phyloP scores from a whole-genome alignment of 2,888 invertebrate genomes.

The Priocnemis perturbator region DNA sequence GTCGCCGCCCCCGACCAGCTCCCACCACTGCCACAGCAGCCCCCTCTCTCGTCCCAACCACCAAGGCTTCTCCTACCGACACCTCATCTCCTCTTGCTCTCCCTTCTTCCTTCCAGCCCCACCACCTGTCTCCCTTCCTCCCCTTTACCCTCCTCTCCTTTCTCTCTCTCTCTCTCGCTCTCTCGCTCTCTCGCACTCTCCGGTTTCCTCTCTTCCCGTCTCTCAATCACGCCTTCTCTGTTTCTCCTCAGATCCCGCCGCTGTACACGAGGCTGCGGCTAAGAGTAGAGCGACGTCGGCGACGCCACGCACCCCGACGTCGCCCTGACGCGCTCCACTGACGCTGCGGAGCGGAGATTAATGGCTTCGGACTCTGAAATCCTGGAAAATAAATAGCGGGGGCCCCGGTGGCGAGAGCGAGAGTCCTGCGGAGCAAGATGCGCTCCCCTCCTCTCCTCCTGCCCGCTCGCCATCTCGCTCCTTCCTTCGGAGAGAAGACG shows the following conservation, averaged over 20 bases:
- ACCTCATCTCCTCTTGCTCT: slow-evolving; percentile 39
- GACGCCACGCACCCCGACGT: slow-evolving; percentile 70
- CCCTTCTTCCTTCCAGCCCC: slow-evolving; percentile 23
- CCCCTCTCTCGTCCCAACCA: slow-evolving; percentile 41
- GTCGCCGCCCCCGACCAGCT: slow-evolving; percentile 38
- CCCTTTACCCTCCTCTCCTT: slow-evolving; percentile 24
- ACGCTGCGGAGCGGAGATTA: slow-evolving; percentile 72
- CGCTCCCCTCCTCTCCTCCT: slow-evolving; percentile 24
- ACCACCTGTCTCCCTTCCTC: slow-evolving; percentile 29
- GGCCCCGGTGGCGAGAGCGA: slow-evolving; percentile 63
- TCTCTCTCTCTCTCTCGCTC: slow-evolving; percentile 26
- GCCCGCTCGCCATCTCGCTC: slow-evolving; percentile 6
- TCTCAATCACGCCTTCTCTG: slow-evolving; percentile 24
- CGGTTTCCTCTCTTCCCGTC: slow-evolving; percentile 27
- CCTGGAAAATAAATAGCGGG: slow-evolving; percentile 75
- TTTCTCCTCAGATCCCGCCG: slow-evolving; percentile 35
- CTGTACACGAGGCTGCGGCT: slow-evolving; percentile 56
- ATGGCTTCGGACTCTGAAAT: slow-evolving; percentile 75
- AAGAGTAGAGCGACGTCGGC: slow-evolving; percentile 63
- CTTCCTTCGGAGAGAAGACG: slow-evolving; percentile 5
- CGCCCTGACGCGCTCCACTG: slow-evolving; percentile 74
- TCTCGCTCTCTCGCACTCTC: slow-evolving; percentile 18
- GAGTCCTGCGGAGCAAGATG: slow-evolving; percentile 61
- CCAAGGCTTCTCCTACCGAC: slow-evolving; percentile 43
- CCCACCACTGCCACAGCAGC: slow-evolving; percentile 41